These are phyloP conservation scores for Crotalus helleri DNA, from an alignment of 2,113 vertebrate species.

Conservation along the genomic window DNA sequence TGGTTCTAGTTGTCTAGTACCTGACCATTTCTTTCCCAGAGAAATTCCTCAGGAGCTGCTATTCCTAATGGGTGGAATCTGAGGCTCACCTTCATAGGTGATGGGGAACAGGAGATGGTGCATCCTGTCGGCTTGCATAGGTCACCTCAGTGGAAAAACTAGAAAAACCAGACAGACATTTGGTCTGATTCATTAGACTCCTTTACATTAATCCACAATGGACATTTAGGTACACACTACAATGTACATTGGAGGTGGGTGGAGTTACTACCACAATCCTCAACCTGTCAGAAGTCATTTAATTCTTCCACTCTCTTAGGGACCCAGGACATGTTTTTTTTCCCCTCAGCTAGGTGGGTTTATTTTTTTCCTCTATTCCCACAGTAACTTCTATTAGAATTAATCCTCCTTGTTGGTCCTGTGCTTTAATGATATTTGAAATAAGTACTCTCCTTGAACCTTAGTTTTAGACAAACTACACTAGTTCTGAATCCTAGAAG, in stretches of 20 bases:
- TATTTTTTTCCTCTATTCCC: background rate
- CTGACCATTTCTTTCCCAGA: too few species aligned
- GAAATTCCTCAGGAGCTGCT: background rate
- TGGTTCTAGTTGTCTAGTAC: too few species aligned
- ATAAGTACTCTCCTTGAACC: background rate
- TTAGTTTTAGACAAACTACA: background rate
- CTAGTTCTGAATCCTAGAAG: background rate
- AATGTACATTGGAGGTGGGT: background rate
- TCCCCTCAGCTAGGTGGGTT: background rate
- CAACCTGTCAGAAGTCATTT: background rate
- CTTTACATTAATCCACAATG: background rate
- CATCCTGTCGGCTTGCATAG: background rate
- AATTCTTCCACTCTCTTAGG: background rate
- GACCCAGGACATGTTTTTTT: background rate
- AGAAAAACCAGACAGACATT: background rate
- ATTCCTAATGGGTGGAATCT: background rate
- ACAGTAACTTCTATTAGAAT: background rate
- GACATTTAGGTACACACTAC: background rate
- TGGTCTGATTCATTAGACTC: background rate
- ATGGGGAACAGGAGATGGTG: background rate
- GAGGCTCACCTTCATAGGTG: background rate
- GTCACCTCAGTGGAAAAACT: background rate
- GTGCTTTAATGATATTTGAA: background rate
- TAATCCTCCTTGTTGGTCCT: background rate
- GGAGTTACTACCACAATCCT: background rate